Evolutionary conservation across 2,113 vertebrate species (phyloP).

Genomic region (Limnothrissa miodon): DNA sequence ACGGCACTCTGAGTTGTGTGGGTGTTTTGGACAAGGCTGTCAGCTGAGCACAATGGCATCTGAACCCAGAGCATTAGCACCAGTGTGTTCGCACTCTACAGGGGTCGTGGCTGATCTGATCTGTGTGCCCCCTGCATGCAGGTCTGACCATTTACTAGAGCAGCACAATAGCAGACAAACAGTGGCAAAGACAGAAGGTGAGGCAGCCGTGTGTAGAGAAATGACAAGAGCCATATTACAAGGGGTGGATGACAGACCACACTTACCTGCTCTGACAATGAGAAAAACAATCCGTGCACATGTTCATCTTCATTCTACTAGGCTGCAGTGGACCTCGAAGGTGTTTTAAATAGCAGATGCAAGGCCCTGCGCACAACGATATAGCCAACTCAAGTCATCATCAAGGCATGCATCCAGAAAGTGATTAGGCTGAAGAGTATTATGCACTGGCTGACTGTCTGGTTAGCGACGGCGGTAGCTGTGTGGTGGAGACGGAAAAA

Average conservation of each 20-base stretch:
- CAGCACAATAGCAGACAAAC: too few species aligned
- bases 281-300: background rate
- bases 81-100: background rate
- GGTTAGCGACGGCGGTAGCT: background rate
- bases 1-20: background rate
- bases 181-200: background rate
- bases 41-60: background rate
- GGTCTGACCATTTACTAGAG: too few species aligned
- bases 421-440: background rate
- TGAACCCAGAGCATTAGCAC: background rate
- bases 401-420: background rate
- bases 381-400: background rate
- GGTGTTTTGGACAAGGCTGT: background rate
- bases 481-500: background rate
- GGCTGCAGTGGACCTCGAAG: background rate
- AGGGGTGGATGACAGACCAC: background rate
- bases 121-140: too few species aligned
- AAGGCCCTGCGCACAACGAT: background rate
- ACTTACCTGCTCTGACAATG: background rate
- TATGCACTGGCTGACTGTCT: background rate
- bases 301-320: background rate
- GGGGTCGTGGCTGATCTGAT: too few species aligned
- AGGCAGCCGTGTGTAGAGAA: background rate
- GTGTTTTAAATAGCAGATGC: background rate
- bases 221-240: too few species aligned